A percentile compares a stretch with the other conserved stretches of the same genome.
Conservation (phyloP, 2,113 vertebrate species). For the Myotis yumanensis region DNA sequence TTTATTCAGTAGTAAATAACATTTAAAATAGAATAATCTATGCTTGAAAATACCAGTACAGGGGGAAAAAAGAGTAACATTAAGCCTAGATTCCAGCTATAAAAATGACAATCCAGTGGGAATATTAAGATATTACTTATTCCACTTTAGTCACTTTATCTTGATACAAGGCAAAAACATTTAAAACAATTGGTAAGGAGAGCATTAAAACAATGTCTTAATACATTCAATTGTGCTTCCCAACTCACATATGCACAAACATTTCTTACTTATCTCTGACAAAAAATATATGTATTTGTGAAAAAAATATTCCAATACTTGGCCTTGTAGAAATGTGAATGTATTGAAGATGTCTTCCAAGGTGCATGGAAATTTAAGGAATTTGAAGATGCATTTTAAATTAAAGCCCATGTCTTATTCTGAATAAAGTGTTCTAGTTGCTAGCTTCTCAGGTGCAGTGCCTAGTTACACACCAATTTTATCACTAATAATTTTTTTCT, state of each 20-base stretch:
- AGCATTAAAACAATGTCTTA: neutral
- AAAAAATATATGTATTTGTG: neutral
- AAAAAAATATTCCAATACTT: neutral
- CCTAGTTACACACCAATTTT: neutral
- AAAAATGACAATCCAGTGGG: neutral
- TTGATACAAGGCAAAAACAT: conserved; percentile 8
- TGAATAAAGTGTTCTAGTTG: neutral
- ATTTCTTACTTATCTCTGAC: neutral
- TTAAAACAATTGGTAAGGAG: neutral
- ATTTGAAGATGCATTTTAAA: neutral
- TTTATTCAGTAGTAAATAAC: neutral
- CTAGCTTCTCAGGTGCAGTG: neutral
- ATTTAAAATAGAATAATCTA: neutral
- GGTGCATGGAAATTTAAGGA: neutral
- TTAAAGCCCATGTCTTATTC: neutral
- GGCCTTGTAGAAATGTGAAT: neutral
- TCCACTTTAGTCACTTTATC: neutral
- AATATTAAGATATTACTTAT: neutral
- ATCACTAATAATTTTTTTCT: conserved; percentile 27
- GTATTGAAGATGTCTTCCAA: neutral
- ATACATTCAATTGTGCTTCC: neutral
- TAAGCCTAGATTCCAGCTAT: neutral
- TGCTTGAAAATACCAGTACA: neutral
- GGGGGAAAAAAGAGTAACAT: neutral
- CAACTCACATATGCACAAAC: neutral